Percentiles rank a stretch among this genome's conserved stretches.
phyloP scores from a whole-genome alignment of 2,113 vertebrate genomes.

The Nibea coibor region DNA sequence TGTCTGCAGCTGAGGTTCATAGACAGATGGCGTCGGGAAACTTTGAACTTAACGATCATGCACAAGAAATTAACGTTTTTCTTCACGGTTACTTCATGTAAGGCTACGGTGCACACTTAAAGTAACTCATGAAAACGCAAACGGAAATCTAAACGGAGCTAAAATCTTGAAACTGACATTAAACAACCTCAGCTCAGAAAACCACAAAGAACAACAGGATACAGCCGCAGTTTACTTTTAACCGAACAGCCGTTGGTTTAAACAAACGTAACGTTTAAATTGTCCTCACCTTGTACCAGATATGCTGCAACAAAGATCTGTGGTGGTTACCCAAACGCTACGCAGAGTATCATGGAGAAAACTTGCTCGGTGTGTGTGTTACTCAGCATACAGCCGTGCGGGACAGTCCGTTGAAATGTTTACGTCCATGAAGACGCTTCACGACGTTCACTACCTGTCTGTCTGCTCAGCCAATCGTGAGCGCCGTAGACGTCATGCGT shows the following conservation, averaged over 20 bases:
- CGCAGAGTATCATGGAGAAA: not conserved
- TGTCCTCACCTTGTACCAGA: slow-evolving; percentile 7
- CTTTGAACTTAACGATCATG: not conserved
- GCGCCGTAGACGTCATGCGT: not conserved
- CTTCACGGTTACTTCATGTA: not conserved
- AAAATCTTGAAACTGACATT: not conserved
- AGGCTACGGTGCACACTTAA: not conserved
- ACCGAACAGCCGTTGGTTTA: not conserved
- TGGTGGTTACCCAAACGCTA: not conserved
- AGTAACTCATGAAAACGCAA: too few species aligned
- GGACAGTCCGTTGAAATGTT: slow-evolving; percentile 31
- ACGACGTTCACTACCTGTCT: not conserved
- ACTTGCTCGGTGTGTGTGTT: not conserved
- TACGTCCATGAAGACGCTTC: not conserved
- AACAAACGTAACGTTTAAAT: not conserved
- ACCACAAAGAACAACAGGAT: not conserved
- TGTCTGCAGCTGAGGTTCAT: too few species aligned
- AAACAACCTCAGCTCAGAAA: not conserved
- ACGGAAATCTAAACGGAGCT: not conserved
- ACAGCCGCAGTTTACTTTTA: not conserved
- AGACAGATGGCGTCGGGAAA: not conserved
- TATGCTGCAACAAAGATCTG: not conserved
- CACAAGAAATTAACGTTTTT: not conserved
- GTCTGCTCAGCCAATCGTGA: slow-evolving; percentile 55
- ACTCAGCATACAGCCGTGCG: not conserved